Conservation (phyloP, 2,888 invertebrate species). For the Trissoscelio sp. region DNA sequence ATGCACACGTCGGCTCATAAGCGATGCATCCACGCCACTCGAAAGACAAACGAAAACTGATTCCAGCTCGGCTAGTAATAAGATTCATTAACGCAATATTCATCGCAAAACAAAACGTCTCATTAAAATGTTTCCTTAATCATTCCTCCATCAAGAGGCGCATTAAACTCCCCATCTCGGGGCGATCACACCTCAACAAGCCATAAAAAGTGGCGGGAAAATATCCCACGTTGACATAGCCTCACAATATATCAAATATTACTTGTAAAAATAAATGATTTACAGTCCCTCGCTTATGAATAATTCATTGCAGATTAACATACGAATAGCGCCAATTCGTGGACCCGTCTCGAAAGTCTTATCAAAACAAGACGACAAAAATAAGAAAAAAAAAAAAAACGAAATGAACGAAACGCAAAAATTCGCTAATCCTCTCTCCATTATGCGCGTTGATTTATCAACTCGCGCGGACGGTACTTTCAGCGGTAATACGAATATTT, state of each 20-base stretch:
- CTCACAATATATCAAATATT: conserved; percentile 41
- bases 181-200: conserved; percentile 39
- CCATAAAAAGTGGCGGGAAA: conserved; percentile 37
- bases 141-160: not conserved
- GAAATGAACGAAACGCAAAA: not conserved
- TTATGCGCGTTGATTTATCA: conserved; percentile 29
- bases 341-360: not conserved
- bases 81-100: conserved; percentile 57
- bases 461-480: conserved; percentile 5
- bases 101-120: conserved; percentile 55
- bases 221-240: conserved; percentile 49
- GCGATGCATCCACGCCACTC: conserved; percentile 12
- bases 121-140: conserved; percentile 40
- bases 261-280: conserved; percentile 53
- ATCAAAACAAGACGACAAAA: conserved; percentile 16
- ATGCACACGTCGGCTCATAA: conserved; percentile 8
- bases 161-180: conserved; percentile 18
- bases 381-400: no score
- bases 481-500: conserved; percentile 32
- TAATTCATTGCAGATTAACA: conserved; percentile 49
- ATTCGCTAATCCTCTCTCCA: conserved; percentile 9
- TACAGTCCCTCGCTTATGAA: conserved; percentile 33
- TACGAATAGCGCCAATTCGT: conserved; percentile 35
- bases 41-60: conserved; percentile 54
- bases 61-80: conserved; percentile 37